phyloP scores from a whole-genome alignment of 2,797 vertebrate genomes.

The Enteromius anoplus region DNA sequence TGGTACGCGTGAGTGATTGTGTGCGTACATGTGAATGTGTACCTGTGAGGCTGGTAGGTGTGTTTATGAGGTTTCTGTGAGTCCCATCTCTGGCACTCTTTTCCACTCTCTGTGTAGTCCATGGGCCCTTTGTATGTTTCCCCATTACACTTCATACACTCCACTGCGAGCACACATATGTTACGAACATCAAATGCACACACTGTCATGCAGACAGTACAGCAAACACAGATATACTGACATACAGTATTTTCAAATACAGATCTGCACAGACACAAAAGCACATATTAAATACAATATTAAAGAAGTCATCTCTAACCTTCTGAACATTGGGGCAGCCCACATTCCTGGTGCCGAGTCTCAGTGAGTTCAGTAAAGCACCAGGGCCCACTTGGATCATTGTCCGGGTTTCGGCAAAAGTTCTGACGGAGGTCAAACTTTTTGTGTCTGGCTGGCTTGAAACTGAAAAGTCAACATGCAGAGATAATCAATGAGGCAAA shows the following conservation, averaged over 20 bases:
- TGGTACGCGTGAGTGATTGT: slow-evolving; percentile 71
- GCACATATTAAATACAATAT: neutral
- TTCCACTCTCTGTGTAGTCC: slow-evolving; percentile 92
- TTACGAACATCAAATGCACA: slow-evolving; percentile 24
- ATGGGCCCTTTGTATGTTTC: slow-evolving; percentile 90
- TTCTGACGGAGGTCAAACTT: slow-evolving; percentile 92
- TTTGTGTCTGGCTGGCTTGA: slow-evolving; percentile 74
- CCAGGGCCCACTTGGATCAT: slow-evolving; percentile 93
- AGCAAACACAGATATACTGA: neutral
- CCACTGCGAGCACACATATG: slow-evolving; percentile 75
- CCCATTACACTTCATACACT: slow-evolving; percentile 93
- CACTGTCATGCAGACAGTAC: neutral
- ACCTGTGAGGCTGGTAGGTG: slow-evolving; percentile 89
- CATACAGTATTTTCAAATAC: neutral
- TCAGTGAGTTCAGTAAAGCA: slow-evolving; percentile 94
- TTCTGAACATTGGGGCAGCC: slow-evolving; percentile 90
- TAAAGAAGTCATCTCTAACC: slow-evolving; percentile 74
- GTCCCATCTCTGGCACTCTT: slow-evolving; percentile 97
- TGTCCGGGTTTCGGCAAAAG: slow-evolving; percentile 95
- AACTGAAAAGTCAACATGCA: slow-evolving; percentile 40
- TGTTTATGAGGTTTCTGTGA: slow-evolving; percentile 88
- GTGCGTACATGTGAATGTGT: slow-evolving; percentile 56
- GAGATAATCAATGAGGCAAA: slow-evolving; percentile 20
- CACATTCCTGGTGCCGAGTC: slow-evolving; percentile 88
- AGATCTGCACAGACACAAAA: neutral